These are phyloP conservation scores for Ophion slaviceki DNA, from an alignment of 2,888 invertebrate species.

Conservation along the genomic window DNA sequence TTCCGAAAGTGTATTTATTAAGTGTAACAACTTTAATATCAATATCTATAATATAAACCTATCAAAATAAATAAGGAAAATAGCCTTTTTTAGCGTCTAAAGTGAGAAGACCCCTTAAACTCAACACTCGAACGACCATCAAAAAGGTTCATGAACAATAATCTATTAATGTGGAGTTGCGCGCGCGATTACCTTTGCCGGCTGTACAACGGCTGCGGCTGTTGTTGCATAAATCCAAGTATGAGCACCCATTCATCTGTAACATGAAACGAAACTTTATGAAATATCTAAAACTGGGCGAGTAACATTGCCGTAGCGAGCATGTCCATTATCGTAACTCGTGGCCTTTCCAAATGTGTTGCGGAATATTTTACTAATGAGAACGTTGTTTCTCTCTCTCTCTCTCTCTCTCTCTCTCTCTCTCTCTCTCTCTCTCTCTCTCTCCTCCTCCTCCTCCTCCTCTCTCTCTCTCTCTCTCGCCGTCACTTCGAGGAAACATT, in stretches of 20 bases:
- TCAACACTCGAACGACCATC: constrained; percentile 10
- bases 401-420: neutral
- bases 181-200: neutral
- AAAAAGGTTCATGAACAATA: constrained; percentile 15
- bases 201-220: neutral
- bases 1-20: too few species aligned
- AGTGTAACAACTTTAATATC: too few species aligned
- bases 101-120: neutral
- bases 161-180: constrained; percentile 55
- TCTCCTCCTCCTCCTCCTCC: neutral
- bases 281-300: constrained; percentile 41
- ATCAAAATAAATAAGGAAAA: too few species aligned
- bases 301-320: neutral
- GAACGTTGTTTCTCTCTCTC: constrained; percentile 20
- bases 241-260: constrained; percentile 33
- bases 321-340: constrained; percentile 59
- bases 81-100: too few species aligned
- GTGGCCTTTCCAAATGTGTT: constrained; percentile 29
- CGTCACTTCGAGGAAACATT: constrained; percentile 30
- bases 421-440: constrained; percentile 2
- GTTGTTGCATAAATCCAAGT: neutral
- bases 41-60: too few species aligned
- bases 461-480: neutral
- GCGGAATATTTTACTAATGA: constrained; percentile 57
- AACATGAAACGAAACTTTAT: constrained; percentile 60